Conservation (phyloP, 2,797 vertebrate species). For the Calcarius lapponicus region DNA sequence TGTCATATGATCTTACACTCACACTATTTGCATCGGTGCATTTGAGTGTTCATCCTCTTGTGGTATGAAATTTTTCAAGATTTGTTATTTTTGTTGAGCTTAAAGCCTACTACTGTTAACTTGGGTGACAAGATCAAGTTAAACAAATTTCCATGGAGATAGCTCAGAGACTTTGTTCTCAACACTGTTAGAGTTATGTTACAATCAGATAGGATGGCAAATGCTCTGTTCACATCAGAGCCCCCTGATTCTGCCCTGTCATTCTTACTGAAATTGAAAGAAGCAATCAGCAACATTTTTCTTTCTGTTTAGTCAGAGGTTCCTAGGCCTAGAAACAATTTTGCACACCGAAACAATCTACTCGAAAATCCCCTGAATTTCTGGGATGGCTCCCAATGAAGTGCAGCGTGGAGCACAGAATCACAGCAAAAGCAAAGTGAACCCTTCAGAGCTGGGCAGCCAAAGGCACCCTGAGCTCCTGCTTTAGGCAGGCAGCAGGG, state of each 20-base stretch:
- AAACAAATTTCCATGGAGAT: rapidly evolving
- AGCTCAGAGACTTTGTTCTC: not conserved
- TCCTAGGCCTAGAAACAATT: not conserved
- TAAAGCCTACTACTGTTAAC: not conserved
- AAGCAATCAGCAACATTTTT: not conserved
- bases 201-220: not conserved
- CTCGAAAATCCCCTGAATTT: not conserved
- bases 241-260: not conserved
- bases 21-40: not conserved
- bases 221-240: rapidly evolving
- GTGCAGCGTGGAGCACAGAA: rapidly evolving
- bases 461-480: not conserved
- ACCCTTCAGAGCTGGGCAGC: not conserved
- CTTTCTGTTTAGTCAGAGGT: not conserved
- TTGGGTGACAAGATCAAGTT: not conserved
- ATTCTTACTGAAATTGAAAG: not conserved
- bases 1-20: not conserved
- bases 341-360: not conserved
- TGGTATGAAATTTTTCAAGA: not conserved
- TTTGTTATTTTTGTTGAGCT: not conserved
- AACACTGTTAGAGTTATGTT: not conserved
- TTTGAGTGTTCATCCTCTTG: not conserved
- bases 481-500: not conserved
- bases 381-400: not conserved
- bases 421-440: not conserved